Conservation (phyloP, 2,797 vertebrate species). For the Dendrocincla fuliginosa region DNA sequence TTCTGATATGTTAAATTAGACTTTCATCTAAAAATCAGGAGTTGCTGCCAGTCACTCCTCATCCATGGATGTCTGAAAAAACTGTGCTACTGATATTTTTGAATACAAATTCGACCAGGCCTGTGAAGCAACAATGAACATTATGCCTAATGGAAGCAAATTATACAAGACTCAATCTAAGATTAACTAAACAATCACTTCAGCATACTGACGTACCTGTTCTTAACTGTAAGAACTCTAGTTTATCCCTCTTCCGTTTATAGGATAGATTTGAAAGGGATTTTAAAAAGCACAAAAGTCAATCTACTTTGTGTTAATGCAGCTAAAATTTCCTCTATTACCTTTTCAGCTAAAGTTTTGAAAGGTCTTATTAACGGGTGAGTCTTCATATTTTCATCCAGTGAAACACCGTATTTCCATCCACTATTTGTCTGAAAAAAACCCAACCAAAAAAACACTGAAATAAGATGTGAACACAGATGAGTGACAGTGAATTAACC, state of each 20-base stretch:
- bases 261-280: not conserved
- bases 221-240: not conserved
- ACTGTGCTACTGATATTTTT: not conserved
- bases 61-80: not conserved
- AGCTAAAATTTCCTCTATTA: conserved; percentile 57
- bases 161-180: not conserved
- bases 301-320: not conserved
- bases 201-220: not conserved
- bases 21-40: not conserved
- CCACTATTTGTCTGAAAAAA: conserved; percentile 86
- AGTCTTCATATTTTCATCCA: conserved; percentile 93
- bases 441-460: accelerated
- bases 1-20: not conserved
- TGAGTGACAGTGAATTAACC: not conserved
- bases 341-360: conserved; percentile 95
- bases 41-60: not conserved
- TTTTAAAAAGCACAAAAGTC: not conserved
- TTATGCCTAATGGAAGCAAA: not conserved
- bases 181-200: not conserved
- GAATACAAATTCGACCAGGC: not conserved
- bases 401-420: conserved; percentile 91
- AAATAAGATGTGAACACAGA: not conserved
- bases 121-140: not conserved
- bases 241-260: not conserved
- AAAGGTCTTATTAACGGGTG: conserved; percentile 93